Percentiles rank a stretch among this genome's conserved stretches.
Conservation (phyloP, 2,113 vertebrate genomes). For the Ameiurus melas region DNA sequence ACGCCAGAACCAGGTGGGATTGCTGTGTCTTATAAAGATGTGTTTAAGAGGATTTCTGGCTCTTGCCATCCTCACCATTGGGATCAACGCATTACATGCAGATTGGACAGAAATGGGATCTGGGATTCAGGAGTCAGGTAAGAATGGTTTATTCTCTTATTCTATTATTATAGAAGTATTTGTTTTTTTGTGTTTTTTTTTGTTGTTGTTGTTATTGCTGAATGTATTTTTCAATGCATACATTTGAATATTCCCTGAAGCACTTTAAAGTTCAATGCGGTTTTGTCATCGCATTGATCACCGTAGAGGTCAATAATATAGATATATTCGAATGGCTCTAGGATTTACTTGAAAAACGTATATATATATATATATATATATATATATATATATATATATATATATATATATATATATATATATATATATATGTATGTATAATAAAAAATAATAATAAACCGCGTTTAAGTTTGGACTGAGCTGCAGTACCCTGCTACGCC, state of each 20-base stretch:
- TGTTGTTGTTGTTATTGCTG: neutral
- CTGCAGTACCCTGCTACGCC: slow-evolving; percentile 15
- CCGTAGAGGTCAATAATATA: neutral
- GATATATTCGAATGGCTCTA: neutral
- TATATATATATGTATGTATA: too few species aligned
- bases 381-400: too few species aligned
- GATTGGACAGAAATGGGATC: slow-evolving; percentile 28
- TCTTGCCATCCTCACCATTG: neutral
- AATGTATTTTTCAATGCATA: neutral
- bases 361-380: too few species aligned
- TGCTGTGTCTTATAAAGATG: neutral
- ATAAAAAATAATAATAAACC: too few species aligned
- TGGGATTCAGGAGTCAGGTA: slow-evolving; percentile 26
- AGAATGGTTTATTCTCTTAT: neutral
- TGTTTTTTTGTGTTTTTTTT: neutral
- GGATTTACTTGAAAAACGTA: neutral
- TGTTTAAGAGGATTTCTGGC: slow-evolving; percentile 1
- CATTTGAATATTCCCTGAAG: neutral
- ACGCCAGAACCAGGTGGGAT: slow-evolving; percentile 1
- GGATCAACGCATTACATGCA: neutral
- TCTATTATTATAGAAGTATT: neutral
- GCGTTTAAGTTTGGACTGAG: neutral
- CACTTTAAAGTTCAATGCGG: neutral
- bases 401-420: too few species aligned
- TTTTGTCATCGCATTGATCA: neutral